Evolutionary conservation across 2,888 invertebrate species (phyloP).

Genomic region (Tachina fera): DNA sequence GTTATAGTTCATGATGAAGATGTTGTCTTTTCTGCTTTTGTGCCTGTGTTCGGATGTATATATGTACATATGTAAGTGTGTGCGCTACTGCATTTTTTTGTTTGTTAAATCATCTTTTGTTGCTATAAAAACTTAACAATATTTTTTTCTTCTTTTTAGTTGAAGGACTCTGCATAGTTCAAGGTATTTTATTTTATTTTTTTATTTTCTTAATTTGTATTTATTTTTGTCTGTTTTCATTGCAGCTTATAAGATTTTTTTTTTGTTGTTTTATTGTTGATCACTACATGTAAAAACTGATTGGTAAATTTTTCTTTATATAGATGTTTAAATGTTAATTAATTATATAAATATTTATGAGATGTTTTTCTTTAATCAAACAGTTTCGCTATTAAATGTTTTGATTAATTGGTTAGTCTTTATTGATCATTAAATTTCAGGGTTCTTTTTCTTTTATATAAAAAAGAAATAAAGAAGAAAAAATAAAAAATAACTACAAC

Average conservation of each 20-base stretch:
- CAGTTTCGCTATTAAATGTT: background rate
- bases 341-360: conserved; percentile 9
- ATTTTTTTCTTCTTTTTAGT: conserved; percentile 18
- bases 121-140: conserved; percentile 47
- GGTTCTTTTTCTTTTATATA: background rate
- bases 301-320: conserved; percentile 11
- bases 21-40: background rate
- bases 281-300: conserved; percentile 4
- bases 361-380: background rate
- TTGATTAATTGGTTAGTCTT: background rate
- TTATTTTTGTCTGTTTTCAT: conserved; percentile 45
- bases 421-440: background rate
- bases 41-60: conserved; percentile 1
- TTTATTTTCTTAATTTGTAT: conserved; percentile 5
- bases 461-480: no score
- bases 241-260: conserved; percentile 12
- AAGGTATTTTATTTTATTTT: conserved; percentile 50
- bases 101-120: conserved; percentile 56
- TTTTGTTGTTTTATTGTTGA: background rate
- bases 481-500: no score
- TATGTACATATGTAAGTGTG: no score
- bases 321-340: conserved; percentile 17
- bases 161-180: conserved; percentile 64
- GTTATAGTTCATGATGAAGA: conserved; percentile 26
- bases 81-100: conserved; percentile 15